These are phyloP conservation scores for Ips typographus DNA, from an alignment of 1,140 invertebrate species.

Conservation along the genomic window DNA sequence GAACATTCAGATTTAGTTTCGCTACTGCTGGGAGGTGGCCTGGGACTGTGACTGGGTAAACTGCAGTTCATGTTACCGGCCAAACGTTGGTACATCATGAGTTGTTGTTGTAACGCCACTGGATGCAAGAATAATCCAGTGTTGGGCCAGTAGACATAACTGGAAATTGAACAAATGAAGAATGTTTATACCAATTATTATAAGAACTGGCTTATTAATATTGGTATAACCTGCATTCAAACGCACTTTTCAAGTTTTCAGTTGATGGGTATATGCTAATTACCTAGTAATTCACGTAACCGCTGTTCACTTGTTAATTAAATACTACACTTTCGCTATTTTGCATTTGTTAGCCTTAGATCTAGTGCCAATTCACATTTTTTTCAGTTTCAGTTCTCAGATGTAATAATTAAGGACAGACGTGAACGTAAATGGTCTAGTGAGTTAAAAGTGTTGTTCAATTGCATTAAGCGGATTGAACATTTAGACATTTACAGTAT, in stretches of 20 bases:
- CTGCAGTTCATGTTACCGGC: constrained; percentile 55
- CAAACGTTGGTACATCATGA: constrained; percentile 73
- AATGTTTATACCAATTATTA: constrained; percentile 2
- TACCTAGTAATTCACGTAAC: not conserved
- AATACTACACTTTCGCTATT: constrained; percentile 1
- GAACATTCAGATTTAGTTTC: constrained; percentile 14
- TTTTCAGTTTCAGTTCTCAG: not conserved
- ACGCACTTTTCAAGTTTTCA: not conserved
- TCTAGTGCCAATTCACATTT: not conserved
- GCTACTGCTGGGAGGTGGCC: constrained; percentile 34
- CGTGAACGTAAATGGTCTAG: no score
- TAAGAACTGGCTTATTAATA: not conserved
- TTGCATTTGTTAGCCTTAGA: constrained; percentile 2
- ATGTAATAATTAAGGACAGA: no score
- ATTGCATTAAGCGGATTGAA: no score
- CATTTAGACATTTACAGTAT: no score
- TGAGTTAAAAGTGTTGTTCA: no score
- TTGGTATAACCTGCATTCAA: not conserved
- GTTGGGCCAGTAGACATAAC: constrained; percentile 67
- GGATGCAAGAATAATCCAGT: constrained; percentile 72
- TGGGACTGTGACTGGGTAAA: constrained; percentile 39
- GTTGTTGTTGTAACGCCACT: constrained; percentile 68
- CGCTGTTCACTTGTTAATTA: constrained; percentile 9
- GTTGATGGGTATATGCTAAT: constrained; percentile 13
- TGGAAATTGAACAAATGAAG: constrained; percentile 6